Evolutionary conservation across 2,888 invertebrate species (phyloP).

Genomic region (Holacanthella duospinosa): DNA sequence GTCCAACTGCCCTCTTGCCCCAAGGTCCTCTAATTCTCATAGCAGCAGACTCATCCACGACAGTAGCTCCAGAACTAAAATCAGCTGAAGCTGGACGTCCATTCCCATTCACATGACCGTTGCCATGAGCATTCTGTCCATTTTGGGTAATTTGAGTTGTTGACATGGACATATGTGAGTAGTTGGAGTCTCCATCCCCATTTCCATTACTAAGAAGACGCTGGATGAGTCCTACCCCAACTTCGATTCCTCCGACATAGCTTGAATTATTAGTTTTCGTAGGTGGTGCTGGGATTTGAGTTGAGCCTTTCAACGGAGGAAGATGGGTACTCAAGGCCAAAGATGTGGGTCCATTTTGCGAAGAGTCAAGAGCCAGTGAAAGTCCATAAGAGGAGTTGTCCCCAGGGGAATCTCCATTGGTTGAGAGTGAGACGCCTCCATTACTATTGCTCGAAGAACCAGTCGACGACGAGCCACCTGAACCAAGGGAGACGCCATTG

Average conservation of each 20-base stretch:
- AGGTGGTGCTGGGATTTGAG: conserved; percentile 9
- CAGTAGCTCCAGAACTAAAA: conserved; percentile 28
- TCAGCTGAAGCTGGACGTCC: conserved; percentile 36
- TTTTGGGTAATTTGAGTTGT: conserved; percentile 30
- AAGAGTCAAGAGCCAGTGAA: conserved; percentile 30
- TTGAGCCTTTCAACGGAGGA: conserved; percentile 37
- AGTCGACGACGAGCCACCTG: conserved; percentile 23
- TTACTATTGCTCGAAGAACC: conserved; percentile 24
- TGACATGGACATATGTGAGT: conserved; percentile 36
- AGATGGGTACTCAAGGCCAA: conserved; percentile 31
- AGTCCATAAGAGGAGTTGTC: conserved; percentile 28
- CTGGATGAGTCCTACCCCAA: conserved; percentile 35
- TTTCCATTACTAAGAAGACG: conserved; percentile 29
- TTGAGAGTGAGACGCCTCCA: conserved; percentile 11
- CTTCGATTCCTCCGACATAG: conserved; percentile 32
- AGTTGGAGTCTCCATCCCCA: conserved; percentile 27
- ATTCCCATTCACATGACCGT: conserved; percentile 31
- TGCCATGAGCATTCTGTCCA: conserved; percentile 18
- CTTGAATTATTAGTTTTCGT: conserved; percentile 21
- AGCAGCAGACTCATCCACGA: background rate
- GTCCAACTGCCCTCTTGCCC: too few species aligned
- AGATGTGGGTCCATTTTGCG: background rate
- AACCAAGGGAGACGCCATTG: conserved; percentile 41
- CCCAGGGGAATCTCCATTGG: conserved; percentile 19
- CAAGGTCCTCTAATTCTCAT: too few species aligned